phyloP scores from a whole-genome alignment of 1,140 invertebrate species.

The Rhyacophila brunnea region DNA sequence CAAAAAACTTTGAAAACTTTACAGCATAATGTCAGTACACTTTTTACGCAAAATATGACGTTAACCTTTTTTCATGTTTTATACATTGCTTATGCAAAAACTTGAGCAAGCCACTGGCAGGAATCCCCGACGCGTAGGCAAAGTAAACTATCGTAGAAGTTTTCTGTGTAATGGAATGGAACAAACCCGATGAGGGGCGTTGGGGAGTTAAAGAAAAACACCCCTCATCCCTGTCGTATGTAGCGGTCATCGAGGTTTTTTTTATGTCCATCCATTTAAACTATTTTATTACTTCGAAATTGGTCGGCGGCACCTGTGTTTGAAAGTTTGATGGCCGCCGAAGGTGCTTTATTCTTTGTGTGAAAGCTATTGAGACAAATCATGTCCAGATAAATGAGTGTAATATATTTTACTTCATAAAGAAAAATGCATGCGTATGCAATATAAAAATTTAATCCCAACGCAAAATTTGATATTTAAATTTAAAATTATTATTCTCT shows the following conservation, averaged over 20 bases:
- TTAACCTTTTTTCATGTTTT: no score
- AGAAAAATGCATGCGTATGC: background rate
- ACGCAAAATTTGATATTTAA: no score
- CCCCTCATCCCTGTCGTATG: no score
- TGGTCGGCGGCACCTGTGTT: slow-evolving; percentile 29
- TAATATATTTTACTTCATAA: no score
- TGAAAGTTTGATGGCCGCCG: slow-evolving; percentile 30
- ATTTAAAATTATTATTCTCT: no score
- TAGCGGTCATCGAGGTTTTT: slow-evolving; percentile 27
- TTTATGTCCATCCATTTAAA: slow-evolving; percentile 25
- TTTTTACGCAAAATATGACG: no score
- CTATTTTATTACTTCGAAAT: slow-evolving; percentile 30
- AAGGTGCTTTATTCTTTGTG: slow-evolving; percentile 18
- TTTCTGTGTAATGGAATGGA: slow-evolving; percentile 21
- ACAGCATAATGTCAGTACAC: no score
- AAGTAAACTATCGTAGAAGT: no score
- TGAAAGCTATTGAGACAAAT: background rate
- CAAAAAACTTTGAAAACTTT: no score
- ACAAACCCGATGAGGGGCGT: background rate
- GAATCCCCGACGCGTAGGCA: background rate
- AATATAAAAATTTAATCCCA: no score
- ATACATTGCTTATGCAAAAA: background rate
- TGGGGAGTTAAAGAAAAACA: background rate
- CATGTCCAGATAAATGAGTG: no score
- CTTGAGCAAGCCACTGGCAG: background rate